These are phyloP conservation scores for Pandion haliaetus DNA, from an alignment of 2,113 vertebrate species.

Conservation along the genomic window DNA sequence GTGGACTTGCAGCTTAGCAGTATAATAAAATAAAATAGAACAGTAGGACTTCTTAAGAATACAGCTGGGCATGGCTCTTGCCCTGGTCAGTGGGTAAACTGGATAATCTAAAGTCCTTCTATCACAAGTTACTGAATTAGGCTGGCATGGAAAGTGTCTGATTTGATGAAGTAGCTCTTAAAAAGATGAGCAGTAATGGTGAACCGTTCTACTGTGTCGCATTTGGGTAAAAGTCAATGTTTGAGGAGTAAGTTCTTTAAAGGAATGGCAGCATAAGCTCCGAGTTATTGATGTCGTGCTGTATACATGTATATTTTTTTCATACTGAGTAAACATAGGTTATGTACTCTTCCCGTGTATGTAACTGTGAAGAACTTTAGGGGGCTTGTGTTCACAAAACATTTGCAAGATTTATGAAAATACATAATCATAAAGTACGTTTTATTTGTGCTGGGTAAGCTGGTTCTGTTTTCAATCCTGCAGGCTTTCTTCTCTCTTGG, in stretches of 20 bases:
- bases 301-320: not conserved
- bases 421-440: not conserved
- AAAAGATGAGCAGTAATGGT: not conserved
- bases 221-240: not conserved
- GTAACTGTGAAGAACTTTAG: not conserved
- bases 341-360: not conserved
- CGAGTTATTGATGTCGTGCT: not conserved
- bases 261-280: not conserved
- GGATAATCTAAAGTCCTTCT: not conserved
- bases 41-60: not conserved
- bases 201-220: not conserved
- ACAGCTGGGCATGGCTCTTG: not conserved
- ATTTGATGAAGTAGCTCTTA: not conserved
- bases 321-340: not conserved
- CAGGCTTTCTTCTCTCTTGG: slow-evolving; percentile 84
- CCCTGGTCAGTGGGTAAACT: not conserved
- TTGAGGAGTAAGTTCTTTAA: not conserved
- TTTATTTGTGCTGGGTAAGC: not conserved
- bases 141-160: not conserved
- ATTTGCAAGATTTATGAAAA: not conserved
- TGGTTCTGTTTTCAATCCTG: not conserved
- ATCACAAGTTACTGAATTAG: not conserved
- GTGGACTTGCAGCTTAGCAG: not conserved
- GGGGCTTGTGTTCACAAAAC: not conserved
- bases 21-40: not conserved